Conservation (phyloP, 2,888 invertebrate species). For the Troilus luridus region DNA sequence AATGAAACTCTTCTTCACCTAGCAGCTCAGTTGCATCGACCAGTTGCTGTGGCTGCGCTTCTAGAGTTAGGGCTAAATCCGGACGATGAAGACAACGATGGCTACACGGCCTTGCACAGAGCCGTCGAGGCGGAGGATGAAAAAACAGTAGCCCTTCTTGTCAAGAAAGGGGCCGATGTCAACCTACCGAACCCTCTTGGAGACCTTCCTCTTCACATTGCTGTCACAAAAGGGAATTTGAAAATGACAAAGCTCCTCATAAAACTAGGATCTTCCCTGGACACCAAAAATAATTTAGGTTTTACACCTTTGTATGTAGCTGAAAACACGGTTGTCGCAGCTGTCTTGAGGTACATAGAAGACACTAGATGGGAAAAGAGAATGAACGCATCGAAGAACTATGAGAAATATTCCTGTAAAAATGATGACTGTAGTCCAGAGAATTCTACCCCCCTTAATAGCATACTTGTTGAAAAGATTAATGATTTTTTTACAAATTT, state of each 20-base stretch:
- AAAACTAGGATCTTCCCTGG: neutral
- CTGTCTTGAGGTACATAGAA: neutral
- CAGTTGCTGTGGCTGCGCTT: neutral
- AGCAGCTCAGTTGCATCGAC: neutral
- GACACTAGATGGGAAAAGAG: neutral
- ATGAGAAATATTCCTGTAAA: neutral
- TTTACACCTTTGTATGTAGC: neutral
- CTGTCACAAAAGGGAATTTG: neutral
- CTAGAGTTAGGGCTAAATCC: neutral
- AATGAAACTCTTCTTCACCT: neutral
- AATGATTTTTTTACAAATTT: neutral
- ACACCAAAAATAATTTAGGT: neutral
- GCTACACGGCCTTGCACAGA: neutral
- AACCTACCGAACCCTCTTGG: neutral
- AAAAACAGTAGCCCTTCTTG: neutral
- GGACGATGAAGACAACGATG: neutral
- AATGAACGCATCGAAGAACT: neutral
- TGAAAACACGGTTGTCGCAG: neutral
- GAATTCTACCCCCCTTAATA: neutral
- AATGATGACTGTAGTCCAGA: neutral
- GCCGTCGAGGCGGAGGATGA: neutral
- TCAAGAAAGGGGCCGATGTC: neutral
- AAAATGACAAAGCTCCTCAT: neutral
- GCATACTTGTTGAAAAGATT: neutral
- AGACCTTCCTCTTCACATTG: neutral